A percentile compares a stretch with the other conserved stretches of the same genome.
These are phyloP conservation scores for Bathynomus jamesi DNA, from an alignment of 1,140 invertebrate species.

Conservation along the genomic window DNA sequence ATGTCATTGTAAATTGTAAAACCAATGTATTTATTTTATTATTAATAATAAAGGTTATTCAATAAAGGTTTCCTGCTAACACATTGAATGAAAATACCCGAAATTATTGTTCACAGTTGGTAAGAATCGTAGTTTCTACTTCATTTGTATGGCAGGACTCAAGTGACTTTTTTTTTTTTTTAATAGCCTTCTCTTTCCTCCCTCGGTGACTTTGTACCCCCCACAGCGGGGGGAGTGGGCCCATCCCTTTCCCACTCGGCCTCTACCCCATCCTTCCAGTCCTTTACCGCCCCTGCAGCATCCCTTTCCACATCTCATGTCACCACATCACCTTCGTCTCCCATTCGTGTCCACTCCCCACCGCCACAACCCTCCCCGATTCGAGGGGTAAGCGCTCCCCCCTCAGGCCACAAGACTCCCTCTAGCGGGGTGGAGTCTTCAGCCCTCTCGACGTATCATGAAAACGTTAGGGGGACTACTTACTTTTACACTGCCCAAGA, in stretches of 20 bases:
- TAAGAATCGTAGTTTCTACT: too few relatives aligned
- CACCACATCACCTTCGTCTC: slow-evolving; percentile 21
- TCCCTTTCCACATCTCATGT: slow-evolving; percentile 15
- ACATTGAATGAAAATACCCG: too few relatives aligned
- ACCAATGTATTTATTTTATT: too few relatives aligned
- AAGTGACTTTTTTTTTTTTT: too few relatives aligned
- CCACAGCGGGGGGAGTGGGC: slow-evolving; percentile 13
- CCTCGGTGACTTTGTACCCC: slow-evolving; percentile 20
- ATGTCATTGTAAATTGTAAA: too few relatives aligned
- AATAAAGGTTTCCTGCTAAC: too few relatives aligned
- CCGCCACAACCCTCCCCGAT: slow-evolving; percentile 16
- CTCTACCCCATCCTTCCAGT: slow-evolving; percentile 36
- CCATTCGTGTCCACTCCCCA: slow-evolving; percentile 20
- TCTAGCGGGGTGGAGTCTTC: not conserved
- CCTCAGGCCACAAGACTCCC: slow-evolving; percentile 12
- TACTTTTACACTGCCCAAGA: slow-evolving; percentile 70
- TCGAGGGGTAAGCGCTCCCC: slow-evolving; percentile 15
- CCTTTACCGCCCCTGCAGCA: slow-evolving; percentile 24
- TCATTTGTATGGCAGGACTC: too few relatives aligned
- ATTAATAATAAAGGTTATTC: too few relatives aligned
- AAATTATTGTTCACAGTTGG: too few relatives aligned
- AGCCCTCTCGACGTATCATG: slow-evolving; percentile 26
- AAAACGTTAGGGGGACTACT: slow-evolving; percentile 82
- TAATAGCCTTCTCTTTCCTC: slow-evolving; percentile 20
- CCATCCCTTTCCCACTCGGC: slow-evolving; percentile 26